Percentiles rank a stretch among this genome's conserved stretches.
Conservation (phyloP, 2,113 vertebrate genomes). For the Poecile atricapillus region DNA sequence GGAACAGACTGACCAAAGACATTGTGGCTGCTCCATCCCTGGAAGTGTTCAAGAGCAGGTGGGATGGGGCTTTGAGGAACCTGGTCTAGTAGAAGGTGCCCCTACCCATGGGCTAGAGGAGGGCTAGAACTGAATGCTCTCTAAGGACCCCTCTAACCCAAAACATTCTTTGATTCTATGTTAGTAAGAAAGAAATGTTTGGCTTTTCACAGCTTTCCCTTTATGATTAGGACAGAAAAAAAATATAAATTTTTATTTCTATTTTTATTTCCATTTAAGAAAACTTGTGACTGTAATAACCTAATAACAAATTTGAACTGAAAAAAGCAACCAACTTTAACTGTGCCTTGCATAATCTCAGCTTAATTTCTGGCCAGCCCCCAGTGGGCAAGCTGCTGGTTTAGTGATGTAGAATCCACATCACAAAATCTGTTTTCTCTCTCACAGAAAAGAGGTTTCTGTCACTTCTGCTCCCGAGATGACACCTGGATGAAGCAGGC, state of each 20-base stretch:
- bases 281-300: not conserved
- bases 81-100: not conserved
- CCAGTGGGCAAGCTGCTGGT: not conserved
- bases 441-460: not conserved
- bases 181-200: not conserved
- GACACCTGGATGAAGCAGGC: not conserved
- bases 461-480: not conserved
- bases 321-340: not conserved
- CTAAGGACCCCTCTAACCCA: not conserved
- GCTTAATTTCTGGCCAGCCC: not conserved
- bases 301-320: not conserved
- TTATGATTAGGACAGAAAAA: not conserved
- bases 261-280: not conserved
- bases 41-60: not conserved
- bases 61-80: not conserved
- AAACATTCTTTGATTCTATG: not conserved
- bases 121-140: rapidly evolving
- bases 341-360: not conserved
- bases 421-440: not conserved
- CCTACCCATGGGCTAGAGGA: not conserved
- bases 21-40: rapidly evolving
- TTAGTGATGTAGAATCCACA: not conserved
- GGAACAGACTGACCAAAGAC: not conserved
- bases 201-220: not conserved
- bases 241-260: not conserved